Evolutionary conservation across 2,888 invertebrate genomes (phyloP).

Genomic region (Gortyna flavago): DNA sequence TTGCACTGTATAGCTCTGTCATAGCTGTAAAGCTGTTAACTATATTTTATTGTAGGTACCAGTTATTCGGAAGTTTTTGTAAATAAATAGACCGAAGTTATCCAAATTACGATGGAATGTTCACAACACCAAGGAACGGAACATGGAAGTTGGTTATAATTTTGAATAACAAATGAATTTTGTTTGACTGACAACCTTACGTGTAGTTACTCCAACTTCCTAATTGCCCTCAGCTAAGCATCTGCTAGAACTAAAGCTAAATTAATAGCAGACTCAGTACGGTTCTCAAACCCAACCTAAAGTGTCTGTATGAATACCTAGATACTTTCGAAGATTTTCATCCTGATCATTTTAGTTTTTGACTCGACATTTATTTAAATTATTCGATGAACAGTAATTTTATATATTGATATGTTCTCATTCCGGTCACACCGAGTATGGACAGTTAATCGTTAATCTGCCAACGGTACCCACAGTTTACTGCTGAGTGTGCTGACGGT

Average conservation of each 20-base stretch:
- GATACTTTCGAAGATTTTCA: too few species aligned
- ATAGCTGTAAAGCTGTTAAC: conserved; percentile 11
- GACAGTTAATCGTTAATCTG: conserved; percentile 36
- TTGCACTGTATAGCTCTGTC: background rate
- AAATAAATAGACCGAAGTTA: background rate
- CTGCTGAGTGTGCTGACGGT: conserved; percentile 41
- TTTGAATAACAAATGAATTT: background rate
- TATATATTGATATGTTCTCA: conserved; percentile 21
- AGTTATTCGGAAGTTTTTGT: background rate
- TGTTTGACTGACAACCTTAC: background rate
- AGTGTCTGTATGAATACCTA: background rate
- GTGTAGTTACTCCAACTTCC: too few species aligned
- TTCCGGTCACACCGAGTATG: conserved; percentile 9
- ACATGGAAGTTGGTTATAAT: background rate
- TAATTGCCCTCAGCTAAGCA: background rate
- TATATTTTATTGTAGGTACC: background rate
- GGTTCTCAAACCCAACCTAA: background rate
- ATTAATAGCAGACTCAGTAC: background rate
- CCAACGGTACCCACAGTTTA: conserved; percentile 51
- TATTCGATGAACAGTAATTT: background rate
- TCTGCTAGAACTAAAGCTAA: background rate
- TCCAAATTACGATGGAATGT: background rate
- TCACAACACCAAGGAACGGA: background rate
- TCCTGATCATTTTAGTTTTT: background rate
- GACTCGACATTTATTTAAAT: background rate